phyloP scores from a whole-genome alignment of 2,113 vertebrate species.

The Aldabrachelys gigantea region DNA sequence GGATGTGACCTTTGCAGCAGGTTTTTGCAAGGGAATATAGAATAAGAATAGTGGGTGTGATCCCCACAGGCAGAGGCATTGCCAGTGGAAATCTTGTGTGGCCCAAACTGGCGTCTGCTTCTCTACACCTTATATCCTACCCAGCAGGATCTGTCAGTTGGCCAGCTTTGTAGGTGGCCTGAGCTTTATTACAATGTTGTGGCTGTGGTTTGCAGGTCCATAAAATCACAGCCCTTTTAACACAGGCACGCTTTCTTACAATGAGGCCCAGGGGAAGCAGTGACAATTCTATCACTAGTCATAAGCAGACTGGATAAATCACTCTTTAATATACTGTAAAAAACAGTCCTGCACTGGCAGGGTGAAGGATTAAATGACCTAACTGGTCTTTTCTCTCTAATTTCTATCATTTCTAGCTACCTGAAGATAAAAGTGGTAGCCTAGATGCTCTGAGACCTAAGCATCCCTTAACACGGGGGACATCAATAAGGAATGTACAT shows the following conservation, averaged over 20 bases:
- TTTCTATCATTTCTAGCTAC: neutral
- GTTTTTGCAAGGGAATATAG: neutral
- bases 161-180: rapidly evolving
- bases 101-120: neutral
- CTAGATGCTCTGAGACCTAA: neutral
- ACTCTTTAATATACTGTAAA: rapidly evolving
- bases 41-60: neutral
- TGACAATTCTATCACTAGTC: neutral
- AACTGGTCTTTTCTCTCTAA: neutral
- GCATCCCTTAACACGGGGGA: neutral
- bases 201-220: neutral
- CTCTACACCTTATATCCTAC: neutral
- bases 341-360: rapidly evolving
- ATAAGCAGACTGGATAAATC: neutral
- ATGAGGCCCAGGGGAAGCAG: rapidly evolving
- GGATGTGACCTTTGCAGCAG: neutral
- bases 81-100: neutral
- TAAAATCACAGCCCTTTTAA: neutral
- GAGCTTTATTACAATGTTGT: neutral
- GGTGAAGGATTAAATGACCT: neutral
- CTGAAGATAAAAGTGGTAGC: neutral
- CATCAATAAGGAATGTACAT: neutral
- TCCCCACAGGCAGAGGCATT: neutral
- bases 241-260: rapidly evolving
- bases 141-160: neutral